Conservation (phyloP, 2,797 vertebrate genomes). For the Enteromius trimaculatus region DNA sequence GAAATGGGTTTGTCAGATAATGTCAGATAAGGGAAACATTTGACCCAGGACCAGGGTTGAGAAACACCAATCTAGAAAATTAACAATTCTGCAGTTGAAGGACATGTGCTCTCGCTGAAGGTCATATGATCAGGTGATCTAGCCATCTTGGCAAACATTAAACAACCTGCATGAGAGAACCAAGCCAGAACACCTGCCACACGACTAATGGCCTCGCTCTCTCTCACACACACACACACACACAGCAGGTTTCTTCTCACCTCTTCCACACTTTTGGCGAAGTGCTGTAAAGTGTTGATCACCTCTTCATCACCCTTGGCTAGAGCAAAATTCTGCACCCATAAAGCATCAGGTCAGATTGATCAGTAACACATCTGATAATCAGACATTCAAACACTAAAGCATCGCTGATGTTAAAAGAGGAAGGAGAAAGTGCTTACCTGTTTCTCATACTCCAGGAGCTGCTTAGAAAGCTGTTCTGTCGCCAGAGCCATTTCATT, state of each 20-base stretch:
- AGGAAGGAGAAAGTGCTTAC: constrained; percentile 70
- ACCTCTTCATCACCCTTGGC: constrained; percentile 98
- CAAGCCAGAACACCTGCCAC: constrained; percentile 8
- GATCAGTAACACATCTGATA: not conserved
- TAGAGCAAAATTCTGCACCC: constrained; percentile 92
- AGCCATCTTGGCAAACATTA: not conserved
- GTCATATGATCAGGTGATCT: constrained; percentile 11
- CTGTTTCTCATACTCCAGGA: constrained; percentile 95
- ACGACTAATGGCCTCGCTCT: not conserved
- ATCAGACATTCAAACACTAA: not conserved
- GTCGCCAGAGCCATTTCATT: constrained; percentile 98
- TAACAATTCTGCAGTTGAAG: not conserved
- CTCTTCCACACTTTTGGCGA: constrained; percentile 93
- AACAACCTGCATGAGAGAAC: not conserved
- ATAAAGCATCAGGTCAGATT: not conserved
- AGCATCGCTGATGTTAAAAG: not conserved
- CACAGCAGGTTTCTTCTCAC: constrained; percentile 73
- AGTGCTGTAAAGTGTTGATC: constrained; percentile 89
- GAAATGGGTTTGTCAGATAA: no score
- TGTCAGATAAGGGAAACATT: no score
- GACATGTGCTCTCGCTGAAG: constrained; percentile 3
- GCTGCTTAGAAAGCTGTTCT: constrained; percentile 92
- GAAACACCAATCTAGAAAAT: no score
- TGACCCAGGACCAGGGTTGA: no score
- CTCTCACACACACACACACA: constrained; percentile 21